Conservation (phyloP, 64 coral and sea anemone species). For the Platygyra sinensis region DNA sequence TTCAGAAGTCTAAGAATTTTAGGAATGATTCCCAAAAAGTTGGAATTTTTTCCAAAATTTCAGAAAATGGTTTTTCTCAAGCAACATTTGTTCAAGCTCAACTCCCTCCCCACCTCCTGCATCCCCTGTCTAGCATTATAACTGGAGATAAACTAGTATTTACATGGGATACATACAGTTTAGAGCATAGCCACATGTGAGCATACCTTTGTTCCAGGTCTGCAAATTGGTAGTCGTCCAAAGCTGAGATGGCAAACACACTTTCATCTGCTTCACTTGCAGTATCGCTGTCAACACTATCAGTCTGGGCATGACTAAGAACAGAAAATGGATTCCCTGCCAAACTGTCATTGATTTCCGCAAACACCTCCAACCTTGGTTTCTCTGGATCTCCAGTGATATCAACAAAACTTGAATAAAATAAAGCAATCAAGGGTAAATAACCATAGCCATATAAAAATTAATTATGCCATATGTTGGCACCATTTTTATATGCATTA, state of each 20-base stretch:
- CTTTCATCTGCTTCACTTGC: constrained; percentile 3
- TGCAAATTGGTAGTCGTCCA: not conserved
- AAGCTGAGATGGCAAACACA: not conserved
- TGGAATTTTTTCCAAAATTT: too few species aligned
- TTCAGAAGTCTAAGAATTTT: too few species aligned
- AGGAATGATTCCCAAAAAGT: too few species aligned
- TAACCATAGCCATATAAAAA: too few species aligned
- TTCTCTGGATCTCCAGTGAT: constrained; percentile 4
- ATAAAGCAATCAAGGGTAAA: not conserved
- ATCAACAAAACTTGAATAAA: constrained; percentile 36
- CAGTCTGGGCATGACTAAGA: not conserved
- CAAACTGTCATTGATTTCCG: not conserved
- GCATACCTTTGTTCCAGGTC: constrained; percentile 18
- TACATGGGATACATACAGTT: not conserved
- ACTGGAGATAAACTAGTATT: too few species aligned
- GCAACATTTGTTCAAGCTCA: too few species aligned
- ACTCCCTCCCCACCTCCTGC: too few species aligned
- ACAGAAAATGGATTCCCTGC: constrained; percentile 23
- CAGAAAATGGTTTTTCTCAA: too few species aligned
- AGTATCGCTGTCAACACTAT: not conserved
- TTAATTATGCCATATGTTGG: too few species aligned
- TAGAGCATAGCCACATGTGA: not conserved
- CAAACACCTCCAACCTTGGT: constrained; percentile 9
- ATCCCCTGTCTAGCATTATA: too few species aligned
- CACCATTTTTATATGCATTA: too few species aligned